Conservation (phyloP, 92 coral and sea anemone species). For the Actinostola sp. region DNA sequence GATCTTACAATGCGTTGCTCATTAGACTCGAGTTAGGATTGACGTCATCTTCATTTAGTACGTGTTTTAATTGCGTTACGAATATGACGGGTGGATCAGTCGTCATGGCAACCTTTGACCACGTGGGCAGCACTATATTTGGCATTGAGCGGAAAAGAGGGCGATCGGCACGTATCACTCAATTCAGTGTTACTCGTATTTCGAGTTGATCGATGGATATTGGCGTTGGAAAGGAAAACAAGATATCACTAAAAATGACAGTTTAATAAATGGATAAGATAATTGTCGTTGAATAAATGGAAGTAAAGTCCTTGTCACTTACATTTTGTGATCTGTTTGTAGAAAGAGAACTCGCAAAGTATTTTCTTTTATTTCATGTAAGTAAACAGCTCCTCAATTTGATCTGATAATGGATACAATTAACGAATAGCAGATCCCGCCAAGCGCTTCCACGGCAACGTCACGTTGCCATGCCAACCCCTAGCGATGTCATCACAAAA, state of each 20-base stretch:
- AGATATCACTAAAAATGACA: constrained; percentile 5
- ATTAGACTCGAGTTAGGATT: constrained; percentile 16
- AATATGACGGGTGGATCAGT: neutral
- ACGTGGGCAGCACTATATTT: constrained; percentile 33
- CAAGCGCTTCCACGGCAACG: constrained; percentile 26
- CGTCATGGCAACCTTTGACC: constrained; percentile 26
- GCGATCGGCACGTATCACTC: constrained; percentile 3
- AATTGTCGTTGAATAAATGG: constrained; percentile 15
- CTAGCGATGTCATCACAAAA: neutral
- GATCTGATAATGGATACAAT: constrained; percentile 35
- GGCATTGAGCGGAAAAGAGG: neutral
- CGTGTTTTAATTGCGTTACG: constrained; percentile 9
- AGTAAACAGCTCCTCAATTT: constrained; percentile 29
- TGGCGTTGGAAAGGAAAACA: neutral
- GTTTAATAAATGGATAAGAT: constrained; percentile 18
- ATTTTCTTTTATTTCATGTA: constrained; percentile 32
- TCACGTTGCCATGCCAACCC: constrained; percentile 14
- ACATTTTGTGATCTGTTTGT: constrained; percentile 22
- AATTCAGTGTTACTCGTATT: neutral
- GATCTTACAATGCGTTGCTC: neutral
- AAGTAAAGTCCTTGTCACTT: constrained; percentile 26
- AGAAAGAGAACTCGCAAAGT: constrained; percentile 18
- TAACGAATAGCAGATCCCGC: constrained; percentile 25
- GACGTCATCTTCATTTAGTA: constrained; percentile 30
- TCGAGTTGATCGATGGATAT: neutral